phyloP scores from a whole-genome alignment of 2,888 invertebrate species.

The Orthosia gothica region DNA sequence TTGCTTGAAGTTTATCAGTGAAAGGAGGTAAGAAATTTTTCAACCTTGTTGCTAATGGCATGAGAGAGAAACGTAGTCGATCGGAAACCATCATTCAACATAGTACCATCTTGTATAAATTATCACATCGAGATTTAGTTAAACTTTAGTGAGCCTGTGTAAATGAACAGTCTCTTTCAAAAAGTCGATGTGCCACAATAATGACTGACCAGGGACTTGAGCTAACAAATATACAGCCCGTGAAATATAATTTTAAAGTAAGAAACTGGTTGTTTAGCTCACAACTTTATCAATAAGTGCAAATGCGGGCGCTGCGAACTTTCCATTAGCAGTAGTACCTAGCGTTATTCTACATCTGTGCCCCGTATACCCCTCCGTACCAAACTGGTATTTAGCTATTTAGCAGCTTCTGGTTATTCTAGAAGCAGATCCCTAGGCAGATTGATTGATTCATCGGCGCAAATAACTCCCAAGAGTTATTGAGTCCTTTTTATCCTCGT shows the following conservation, averaged over 20 bases:
- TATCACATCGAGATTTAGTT: background rate
- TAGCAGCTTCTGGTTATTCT: too few species aligned
- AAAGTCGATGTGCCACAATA: background rate
- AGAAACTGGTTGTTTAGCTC: background rate
- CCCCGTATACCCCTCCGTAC: too few species aligned
- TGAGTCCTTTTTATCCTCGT: background rate
- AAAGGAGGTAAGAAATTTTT: slow-evolving; percentile 79
- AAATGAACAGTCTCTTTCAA: background rate
- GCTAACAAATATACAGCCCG: background rate
- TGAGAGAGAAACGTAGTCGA: background rate
- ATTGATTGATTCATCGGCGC: too few species aligned
- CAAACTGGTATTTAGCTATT: too few species aligned
- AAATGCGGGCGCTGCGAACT: slow-evolving; percentile 29
- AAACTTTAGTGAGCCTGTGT: too few species aligned
- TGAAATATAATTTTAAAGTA: slow-evolving; percentile 1
- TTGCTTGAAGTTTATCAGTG: slow-evolving; percentile 83
- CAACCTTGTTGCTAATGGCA: background rate
- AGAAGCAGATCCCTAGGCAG: too few species aligned
- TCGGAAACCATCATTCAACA: background rate
- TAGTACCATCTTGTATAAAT: background rate
- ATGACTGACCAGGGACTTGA: background rate
- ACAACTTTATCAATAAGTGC: background rate
- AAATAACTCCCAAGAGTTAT: too few species aligned
- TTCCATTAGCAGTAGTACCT: slow-evolving; percentile 3
- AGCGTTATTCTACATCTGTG: background rate